These are phyloP conservation scores for Drosophila peninsularis DNA, from an alignment of 2,888 invertebrate genomes.

Conservation along the genomic window DNA sequence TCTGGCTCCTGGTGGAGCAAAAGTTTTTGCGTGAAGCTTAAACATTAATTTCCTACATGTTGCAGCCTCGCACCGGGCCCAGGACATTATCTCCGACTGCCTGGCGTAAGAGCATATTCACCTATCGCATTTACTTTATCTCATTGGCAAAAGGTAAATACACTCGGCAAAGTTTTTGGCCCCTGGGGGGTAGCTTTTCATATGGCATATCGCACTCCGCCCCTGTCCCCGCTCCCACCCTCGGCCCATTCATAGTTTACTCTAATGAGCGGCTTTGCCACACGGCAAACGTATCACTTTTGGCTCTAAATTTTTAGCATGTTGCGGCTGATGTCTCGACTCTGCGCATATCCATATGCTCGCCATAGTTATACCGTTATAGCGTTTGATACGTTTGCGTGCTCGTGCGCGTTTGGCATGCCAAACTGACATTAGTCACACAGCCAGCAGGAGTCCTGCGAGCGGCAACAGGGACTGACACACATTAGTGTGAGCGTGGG, in stretches of 20 bases:
- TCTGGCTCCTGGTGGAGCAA: conserved; percentile 8
- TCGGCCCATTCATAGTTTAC: conserved; percentile 55
- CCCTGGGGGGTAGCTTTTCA: conserved; percentile 54
- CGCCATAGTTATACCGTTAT: conserved; percentile 33
- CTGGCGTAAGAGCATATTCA: conserved; percentile 46
- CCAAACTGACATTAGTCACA: conserved; percentile 78
- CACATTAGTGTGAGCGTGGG: conserved; percentile 8
- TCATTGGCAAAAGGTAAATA: conserved; percentile 75
- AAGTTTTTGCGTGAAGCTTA: conserved; percentile 76
- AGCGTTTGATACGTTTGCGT: conserved; percentile 60
- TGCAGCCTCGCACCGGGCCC: background rate
- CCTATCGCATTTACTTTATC: conserved; percentile 67
- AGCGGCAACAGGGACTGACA: conserved; percentile 15
- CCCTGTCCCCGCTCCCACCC: background rate
- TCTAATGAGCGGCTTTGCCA: conserved; percentile 63
- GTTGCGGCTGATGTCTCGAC: conserved; percentile 52
- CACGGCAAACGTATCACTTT: conserved; percentile 66
- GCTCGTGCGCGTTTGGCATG: conserved; percentile 70
- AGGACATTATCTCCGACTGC: conserved; percentile 25
- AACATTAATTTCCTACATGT: conserved; percentile 75
- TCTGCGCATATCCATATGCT: conserved; percentile 31
- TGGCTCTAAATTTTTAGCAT: conserved; percentile 50
- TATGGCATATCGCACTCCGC: conserved; percentile 44
- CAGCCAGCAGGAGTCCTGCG: conserved; percentile 30
- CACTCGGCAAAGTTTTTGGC: conserved; percentile 51